A percentile compares a stretch with the other conserved stretches of the same genome.
phyloP scores from a whole-genome alignment of 2,113 vertebrate species.

The Pterophyllum scalare region DNA sequence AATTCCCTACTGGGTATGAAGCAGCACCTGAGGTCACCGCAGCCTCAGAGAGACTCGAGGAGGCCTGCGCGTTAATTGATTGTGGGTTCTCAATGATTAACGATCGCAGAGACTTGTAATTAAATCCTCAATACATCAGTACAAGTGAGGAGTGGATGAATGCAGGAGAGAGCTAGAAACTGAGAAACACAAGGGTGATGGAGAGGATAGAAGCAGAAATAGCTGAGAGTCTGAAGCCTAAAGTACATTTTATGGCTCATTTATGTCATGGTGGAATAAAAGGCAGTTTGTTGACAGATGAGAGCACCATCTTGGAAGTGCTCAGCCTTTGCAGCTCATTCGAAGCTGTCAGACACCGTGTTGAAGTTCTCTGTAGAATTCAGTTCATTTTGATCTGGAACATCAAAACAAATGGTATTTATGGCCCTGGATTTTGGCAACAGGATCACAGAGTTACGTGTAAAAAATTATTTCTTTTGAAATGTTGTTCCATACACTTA shows the following conservation, averaged over 20 bases:
- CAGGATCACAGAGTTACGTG: neutral
- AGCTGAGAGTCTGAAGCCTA: conserved; percentile 1
- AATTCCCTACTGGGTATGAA: conserved; percentile 55
- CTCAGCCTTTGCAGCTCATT: conserved; percentile 20
- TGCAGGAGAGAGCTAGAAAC: conserved; percentile 7
- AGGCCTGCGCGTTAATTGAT: conserved; percentile 76
- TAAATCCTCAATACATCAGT: conserved; percentile 74
- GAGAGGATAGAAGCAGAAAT: conserved; percentile 9
- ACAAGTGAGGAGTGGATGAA: conserved; percentile 34
- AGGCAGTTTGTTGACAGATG: conserved; percentile 23
- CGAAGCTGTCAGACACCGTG: conserved; percentile 26
- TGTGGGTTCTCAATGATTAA: conserved; percentile 79
- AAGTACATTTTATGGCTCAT: conserved; percentile 11
- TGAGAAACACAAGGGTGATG: conserved; percentile 4
- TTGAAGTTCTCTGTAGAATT: conserved; percentile 23
- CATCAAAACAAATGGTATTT: conserved; percentile 6
- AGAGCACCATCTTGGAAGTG: conserved; percentile 18
- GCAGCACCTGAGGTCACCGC: conserved; percentile 74
- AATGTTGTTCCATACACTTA: neutral
- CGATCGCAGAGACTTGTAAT: conserved; percentile 77
- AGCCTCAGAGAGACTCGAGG: conserved; percentile 29
- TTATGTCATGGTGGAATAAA: conserved; percentile 34
- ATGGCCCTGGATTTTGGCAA: neutral
- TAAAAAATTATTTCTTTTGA: neutral
- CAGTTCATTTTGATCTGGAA: conserved; percentile 35